A percentile compares a stretch with the other conserved stretches of the same genome.
These are phyloP conservation scores for Melanotaenia duboulayi DNA, from an alignment of 2,113 vertebrate genomes.

Conservation along the genomic window DNA sequence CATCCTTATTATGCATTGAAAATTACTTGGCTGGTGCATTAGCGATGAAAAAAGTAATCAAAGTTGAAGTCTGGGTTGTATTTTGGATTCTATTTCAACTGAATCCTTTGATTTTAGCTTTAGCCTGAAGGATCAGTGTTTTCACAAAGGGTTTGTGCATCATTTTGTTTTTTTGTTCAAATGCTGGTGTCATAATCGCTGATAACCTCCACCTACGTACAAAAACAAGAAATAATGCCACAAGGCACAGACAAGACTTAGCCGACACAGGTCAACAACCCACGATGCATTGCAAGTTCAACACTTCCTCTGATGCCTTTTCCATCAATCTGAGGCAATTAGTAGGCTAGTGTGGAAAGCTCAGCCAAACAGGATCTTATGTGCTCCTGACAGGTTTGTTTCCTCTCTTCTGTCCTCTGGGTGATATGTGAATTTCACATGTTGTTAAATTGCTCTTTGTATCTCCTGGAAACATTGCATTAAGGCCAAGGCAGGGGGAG, in stretches of 20 bases:
- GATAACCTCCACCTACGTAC: conserved; percentile 33
- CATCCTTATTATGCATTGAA: background rate
- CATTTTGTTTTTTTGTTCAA: background rate
- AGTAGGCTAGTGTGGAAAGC: conserved; percentile 27
- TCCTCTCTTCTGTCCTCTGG: conserved; percentile 37
- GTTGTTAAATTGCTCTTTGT: conserved; percentile 60
- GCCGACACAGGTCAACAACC: conserved; percentile 50
- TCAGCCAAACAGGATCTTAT: conserved; percentile 50
- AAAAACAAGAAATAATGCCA: conserved; percentile 6
- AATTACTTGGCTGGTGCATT: conserved; percentile 1
- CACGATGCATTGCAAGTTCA: conserved; percentile 56
- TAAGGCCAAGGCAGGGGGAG: conserved; percentile 10
- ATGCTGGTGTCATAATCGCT: conserved; percentile 1
- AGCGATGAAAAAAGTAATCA: conserved; percentile 3
- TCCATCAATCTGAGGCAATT: conserved; percentile 68
- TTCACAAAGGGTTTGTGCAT: conserved; percentile 25
- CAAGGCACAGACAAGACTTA: conserved; percentile 43
- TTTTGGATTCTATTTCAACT: conserved; percentile 20
- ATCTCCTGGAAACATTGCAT: conserved; percentile 32
- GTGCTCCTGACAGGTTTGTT: conserved; percentile 27
- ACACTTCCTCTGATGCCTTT: conserved; percentile 47
- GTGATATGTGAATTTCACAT: conserved; percentile 48
- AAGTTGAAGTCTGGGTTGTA: conserved; percentile 35
- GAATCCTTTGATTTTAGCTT: conserved; percentile 32
- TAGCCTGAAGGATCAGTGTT: conserved; percentile 29